These are phyloP conservation scores for Embiotoca jacksoni DNA, from an alignment of 2,113 vertebrate genomes.

Conservation along the genomic window DNA sequence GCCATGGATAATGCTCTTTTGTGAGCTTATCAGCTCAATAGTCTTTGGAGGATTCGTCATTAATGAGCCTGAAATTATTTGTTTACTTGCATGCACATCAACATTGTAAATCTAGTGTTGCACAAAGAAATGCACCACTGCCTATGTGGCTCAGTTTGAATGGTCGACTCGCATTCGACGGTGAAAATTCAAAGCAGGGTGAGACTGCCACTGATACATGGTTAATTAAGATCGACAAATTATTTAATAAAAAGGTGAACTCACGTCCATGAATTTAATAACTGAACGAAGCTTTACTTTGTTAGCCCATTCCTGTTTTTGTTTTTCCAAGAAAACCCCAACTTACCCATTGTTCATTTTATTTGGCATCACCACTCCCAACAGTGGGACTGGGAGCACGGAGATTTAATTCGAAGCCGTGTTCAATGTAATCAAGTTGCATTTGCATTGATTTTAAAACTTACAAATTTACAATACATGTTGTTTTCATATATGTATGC, in stretches of 20 bases:
- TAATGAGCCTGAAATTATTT: neutral
- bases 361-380: too few relatives aligned
- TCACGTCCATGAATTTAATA: neutral
- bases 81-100: neutral
- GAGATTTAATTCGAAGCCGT: too few relatives aligned
- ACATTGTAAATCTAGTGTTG: neutral
- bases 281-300: neutral
- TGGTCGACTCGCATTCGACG: conserved; percentile 40
- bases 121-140: neutral
- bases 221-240: neutral
- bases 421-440: too few relatives aligned
- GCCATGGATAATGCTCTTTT: neutral
- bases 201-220: too few relatives aligned
- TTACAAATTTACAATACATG: too few relatives aligned
- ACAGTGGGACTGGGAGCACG: too few relatives aligned
- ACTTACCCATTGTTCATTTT: too few relatives aligned
- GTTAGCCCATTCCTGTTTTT: too few relatives aligned
- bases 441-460: too few relatives aligned
- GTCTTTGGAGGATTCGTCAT: conserved; percentile 9
- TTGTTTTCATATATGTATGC: too few relatives aligned
- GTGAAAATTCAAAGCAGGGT: neutral
- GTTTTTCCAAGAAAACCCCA: too few relatives aligned
- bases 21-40: conserved; percentile 12
- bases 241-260: neutral
- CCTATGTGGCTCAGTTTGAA: conserved; percentile 9